phyloP scores from a whole-genome alignment of 2,797 vertebrate genomes.

The Amniataba percoides region DNA sequence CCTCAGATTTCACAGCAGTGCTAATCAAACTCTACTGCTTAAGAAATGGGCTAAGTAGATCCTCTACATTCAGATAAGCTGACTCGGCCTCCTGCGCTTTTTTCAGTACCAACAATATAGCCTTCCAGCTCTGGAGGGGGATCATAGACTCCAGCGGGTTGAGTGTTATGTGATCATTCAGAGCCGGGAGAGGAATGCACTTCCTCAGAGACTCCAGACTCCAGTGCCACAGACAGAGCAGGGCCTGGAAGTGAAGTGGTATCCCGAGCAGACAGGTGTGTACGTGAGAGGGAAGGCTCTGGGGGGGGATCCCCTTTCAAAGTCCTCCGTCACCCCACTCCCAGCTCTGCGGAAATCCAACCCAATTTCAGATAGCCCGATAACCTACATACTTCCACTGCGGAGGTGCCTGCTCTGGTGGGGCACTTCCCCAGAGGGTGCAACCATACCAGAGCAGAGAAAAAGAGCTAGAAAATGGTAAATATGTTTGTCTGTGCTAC shows the following conservation, averaged over 20 bases:
- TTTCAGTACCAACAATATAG: constrained; percentile 55
- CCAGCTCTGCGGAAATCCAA: constrained; percentile 78
- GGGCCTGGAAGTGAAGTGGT: constrained; percentile 72
- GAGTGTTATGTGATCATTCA: constrained; percentile 80
- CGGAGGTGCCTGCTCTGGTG: constrained; percentile 16
- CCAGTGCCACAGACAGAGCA: constrained; percentile 75
- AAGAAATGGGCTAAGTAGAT: constrained; percentile 32
- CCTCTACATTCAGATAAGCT: constrained; percentile 34
- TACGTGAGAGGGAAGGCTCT: constrained; percentile 67
- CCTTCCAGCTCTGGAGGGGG: constrained; percentile 47
- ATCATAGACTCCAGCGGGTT: constrained; percentile 51
- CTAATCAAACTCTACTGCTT: constrained; percentile 35
- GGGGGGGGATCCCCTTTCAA: constrained; percentile 81
- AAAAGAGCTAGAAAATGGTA: constrained; percentile 1
- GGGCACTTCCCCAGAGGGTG: constrained; percentile 27
- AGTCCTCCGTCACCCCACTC: constrained; percentile 65
- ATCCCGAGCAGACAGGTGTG: constrained; percentile 81
- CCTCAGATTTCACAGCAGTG: constrained; percentile 40
- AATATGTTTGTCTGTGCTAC: not conserved
- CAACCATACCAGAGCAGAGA: constrained; percentile 16
- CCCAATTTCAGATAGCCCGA: constrained; percentile 79
- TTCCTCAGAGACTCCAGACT: constrained; percentile 81
- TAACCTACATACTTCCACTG: constrained; percentile 69
- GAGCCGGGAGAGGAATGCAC: constrained; percentile 78
- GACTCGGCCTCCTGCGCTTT: constrained; percentile 16